phyloP scores from a whole-genome alignment of 2,113 vertebrate species.

The Dascyllus trimaculatus region DNA sequence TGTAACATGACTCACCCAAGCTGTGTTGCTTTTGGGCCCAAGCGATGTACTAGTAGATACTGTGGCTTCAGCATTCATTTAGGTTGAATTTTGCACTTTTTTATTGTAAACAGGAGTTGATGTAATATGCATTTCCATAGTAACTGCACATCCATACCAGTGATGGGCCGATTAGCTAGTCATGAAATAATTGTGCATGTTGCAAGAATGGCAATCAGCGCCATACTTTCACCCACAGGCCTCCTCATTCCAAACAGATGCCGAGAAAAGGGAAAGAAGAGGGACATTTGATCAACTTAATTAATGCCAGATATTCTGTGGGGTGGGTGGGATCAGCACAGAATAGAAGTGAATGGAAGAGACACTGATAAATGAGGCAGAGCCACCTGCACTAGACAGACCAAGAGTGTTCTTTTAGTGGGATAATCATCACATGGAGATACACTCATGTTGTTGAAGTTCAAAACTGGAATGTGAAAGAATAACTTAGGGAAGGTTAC shows the following conservation, averaged over 20 bases:
- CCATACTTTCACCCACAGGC: conserved; percentile 85
- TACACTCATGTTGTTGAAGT: conserved; percentile 48
- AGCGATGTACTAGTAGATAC: neutral
- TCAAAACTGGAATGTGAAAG: conserved; percentile 48
- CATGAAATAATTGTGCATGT: conserved; percentile 89
- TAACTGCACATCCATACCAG: conserved; percentile 90
- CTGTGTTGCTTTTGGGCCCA: neutral
- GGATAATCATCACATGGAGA: conserved; percentile 52
- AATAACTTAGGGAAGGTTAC: conserved; percentile 44
- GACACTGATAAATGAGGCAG: conserved; percentile 49
- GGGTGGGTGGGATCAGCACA: conserved; percentile 71
- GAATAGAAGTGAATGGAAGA: conserved; percentile 68
- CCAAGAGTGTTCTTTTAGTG: conserved; percentile 19
- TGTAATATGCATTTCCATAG: conserved; percentile 83
- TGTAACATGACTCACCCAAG: neutral
- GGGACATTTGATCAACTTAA: conserved; percentile 91
- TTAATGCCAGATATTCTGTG: conserved; percentile 89
- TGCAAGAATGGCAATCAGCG: conserved; percentile 93
- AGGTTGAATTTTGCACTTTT: too few species aligned
- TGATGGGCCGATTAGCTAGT: conserved; percentile 93
- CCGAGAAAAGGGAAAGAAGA: conserved; percentile 60
- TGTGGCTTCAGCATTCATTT: too few species aligned
- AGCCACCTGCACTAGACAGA: conserved; percentile 40
- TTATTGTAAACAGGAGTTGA: conserved; percentile 74
- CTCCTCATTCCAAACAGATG: conserved; percentile 82